Evolutionary conservation across 2,113 vertebrate genomes (phyloP).

Genomic region (Nannobrachium achirus): DNA sequence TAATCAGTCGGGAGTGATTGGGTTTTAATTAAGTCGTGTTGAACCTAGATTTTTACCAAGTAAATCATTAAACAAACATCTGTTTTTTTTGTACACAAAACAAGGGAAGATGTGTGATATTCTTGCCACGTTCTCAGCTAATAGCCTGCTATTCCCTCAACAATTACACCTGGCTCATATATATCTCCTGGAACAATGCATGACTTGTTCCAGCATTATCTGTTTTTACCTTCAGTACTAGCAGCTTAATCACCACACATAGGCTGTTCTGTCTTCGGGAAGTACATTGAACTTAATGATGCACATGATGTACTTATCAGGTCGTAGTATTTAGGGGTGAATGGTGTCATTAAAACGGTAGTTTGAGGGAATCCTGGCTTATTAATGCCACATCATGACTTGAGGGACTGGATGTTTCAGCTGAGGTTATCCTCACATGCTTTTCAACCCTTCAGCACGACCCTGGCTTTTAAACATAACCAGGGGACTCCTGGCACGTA

Average conservation of each 20-base stretch:
- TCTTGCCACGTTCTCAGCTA: slow-evolving; percentile 17
- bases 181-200: slow-evolving; percentile 4
- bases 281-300: not conserved
- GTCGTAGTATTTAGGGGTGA: not conserved
- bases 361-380: not conserved
- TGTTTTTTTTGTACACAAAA: slow-evolving; percentile 35
- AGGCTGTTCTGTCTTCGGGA: not conserved
- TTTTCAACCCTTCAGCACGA: slow-evolving; percentile 1
- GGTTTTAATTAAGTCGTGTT: slow-evolving; percentile 58
- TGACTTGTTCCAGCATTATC: slow-evolving; percentile 3
- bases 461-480: not conserved
- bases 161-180: slow-evolving; percentile 32
- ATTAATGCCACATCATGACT: not conserved
- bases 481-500: not conserved
- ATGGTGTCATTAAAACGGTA: not conserved
- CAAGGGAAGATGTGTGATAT: slow-evolving; percentile 1
- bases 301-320: not conserved
- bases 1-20: slow-evolving; percentile 36
- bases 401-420: slow-evolving; percentile 10
- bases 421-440: slow-evolving; percentile 4
- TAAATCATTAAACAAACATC: slow-evolving; percentile 46
- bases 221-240: not conserved
- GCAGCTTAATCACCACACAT: not conserved
- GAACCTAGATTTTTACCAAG: slow-evolving; percentile 35
- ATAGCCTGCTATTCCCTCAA: slow-evolving; percentile 26